These are phyloP conservation scores for Malurus melanocephalus DNA, from an alignment of 2,113 vertebrate genomes.

Conservation along the genomic window DNA sequence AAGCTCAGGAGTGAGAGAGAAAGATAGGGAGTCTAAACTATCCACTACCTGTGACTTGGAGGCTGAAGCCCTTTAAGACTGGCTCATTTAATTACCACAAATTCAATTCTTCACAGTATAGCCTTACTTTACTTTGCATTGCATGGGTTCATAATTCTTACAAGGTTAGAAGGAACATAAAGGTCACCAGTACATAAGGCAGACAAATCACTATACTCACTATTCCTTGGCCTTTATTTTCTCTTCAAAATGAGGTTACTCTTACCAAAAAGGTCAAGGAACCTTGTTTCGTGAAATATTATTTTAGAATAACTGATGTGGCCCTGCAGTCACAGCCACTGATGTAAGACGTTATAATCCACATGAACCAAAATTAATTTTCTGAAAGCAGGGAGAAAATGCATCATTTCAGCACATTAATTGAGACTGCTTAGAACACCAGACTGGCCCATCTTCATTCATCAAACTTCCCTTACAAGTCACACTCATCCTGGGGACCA, in stretches of 20 bases:
- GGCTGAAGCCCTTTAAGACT: background rate
- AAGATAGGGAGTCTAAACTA: background rate
- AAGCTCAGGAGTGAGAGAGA: background rate
- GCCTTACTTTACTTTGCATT: background rate
- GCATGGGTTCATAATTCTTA: background rate
- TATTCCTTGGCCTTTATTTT: conserved; percentile 46
- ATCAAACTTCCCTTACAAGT: background rate
- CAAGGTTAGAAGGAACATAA: conserved; percentile 18
- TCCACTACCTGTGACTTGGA: background rate
- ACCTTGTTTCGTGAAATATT: conserved; percentile 10
- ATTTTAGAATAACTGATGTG: conserved; percentile 45
- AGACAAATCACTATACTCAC: conserved; percentile 39
- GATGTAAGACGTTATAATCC: conserved; percentile 12
- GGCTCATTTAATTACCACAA: background rate
- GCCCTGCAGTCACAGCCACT: conserved; percentile 44
- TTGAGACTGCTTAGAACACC: background rate
- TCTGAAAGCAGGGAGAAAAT: conserved; percentile 49
- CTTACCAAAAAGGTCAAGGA: conserved; percentile 50
- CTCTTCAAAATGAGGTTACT: conserved; percentile 55
- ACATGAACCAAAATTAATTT: conserved; percentile 38
- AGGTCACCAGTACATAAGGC: background rate
- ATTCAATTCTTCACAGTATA: background rate
- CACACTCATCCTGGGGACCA: background rate
- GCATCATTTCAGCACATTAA: conserved; percentile 28
- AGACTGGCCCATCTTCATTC: background rate